phyloP scores from a whole-genome alignment of 2,113 vertebrate species.

The Telmatochromis sp. region DNA sequence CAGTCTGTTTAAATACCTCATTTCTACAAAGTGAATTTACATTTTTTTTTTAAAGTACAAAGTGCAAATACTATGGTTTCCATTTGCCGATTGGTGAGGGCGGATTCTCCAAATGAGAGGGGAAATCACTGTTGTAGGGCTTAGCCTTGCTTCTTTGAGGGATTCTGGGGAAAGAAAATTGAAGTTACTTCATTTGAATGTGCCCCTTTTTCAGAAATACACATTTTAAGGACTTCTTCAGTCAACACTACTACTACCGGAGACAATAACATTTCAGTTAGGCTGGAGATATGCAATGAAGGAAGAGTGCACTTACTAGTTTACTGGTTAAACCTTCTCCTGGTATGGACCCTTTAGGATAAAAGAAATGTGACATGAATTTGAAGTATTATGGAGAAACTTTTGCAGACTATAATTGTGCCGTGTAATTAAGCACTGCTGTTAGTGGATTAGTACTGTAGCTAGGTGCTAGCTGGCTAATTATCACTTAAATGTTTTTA shows the following conservation, averaged over 20 bases:
- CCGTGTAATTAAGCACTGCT: not conserved
- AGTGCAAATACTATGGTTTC: slow-evolving; percentile 97
- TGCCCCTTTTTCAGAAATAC: not conserved
- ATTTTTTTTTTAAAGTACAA: slow-evolving; percentile 89
- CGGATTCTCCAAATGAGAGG: slow-evolving; percentile 56
- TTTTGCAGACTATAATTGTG: not conserved
- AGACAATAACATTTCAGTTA: not conserved
- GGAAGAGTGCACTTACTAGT: slow-evolving; percentile 77
- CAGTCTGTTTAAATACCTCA: slow-evolving; percentile 90
- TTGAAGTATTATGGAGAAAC: not conserved
- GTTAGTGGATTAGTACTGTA: not conserved
- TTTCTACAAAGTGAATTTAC: slow-evolving; percentile 99
- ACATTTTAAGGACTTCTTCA: not conserved
- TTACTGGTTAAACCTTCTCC: slow-evolving; percentile 78
- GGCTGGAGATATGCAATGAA: not conserved
- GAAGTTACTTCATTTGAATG: not conserved
- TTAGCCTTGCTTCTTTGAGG: slow-evolving; percentile 88
- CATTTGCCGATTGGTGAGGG: slow-evolving; percentile 82
- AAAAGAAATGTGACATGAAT: not conserved
- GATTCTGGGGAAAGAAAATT: slow-evolving; percentile 67
- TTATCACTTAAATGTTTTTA: not conserved
- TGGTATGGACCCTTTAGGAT: slow-evolving; percentile 71
- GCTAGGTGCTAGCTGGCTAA: not conserved
- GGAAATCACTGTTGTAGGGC: slow-evolving; percentile 34
- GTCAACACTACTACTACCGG: not conserved